These are phyloP conservation scores for Betta splendens DNA, from an alignment of 2,797 vertebrate species.

Conservation along the genomic window DNA sequence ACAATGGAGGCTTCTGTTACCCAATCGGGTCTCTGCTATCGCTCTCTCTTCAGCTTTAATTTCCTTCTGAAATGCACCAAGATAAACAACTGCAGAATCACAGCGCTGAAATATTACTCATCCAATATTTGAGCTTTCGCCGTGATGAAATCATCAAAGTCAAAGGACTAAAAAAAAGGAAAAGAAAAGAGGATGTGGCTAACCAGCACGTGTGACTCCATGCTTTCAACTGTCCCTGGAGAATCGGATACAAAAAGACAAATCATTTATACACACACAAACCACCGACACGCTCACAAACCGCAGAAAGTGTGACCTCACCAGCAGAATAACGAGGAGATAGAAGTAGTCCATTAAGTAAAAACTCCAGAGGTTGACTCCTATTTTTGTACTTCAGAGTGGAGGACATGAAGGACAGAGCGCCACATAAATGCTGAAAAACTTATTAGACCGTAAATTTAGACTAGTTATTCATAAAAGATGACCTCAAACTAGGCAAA, in stretches of 20 bases:
- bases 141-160: slow-evolving; percentile 15
- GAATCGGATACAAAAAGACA: slow-evolving; percentile 18
- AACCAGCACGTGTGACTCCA: neutral
- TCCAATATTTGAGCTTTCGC: slow-evolving; percentile 3
- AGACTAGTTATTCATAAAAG: slow-evolving; percentile 66
- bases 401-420: slow-evolving; percentile 49
- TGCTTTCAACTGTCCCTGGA: slow-evolving; percentile 16
- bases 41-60: slow-evolving; percentile 20
- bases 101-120: neutral
- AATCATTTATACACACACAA: neutral
- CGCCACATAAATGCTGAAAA: slow-evolving; percentile 45
- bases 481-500: slow-evolving; percentile 63
- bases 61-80: slow-evolving; percentile 4
- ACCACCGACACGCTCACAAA: slow-evolving; percentile 11
- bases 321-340: slow-evolving; percentile 10
- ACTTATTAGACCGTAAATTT: slow-evolving; percentile 63
- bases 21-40: neutral
- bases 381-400: slow-evolving; percentile 38
- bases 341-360: slow-evolving; percentile 39
- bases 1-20: slow-evolving; percentile 14
- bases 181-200: neutral
- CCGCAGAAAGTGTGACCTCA: slow-evolving; percentile 28
- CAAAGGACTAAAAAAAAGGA: neutral
- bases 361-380: slow-evolving; percentile 46
- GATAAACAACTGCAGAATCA: slow-evolving; percentile 24